Evolutionary conservation across 2,797 vertebrate species (phyloP), one percentile per base, ranked within the genome.

Genomic region (Odontamblyopus rebecca): DNA sequence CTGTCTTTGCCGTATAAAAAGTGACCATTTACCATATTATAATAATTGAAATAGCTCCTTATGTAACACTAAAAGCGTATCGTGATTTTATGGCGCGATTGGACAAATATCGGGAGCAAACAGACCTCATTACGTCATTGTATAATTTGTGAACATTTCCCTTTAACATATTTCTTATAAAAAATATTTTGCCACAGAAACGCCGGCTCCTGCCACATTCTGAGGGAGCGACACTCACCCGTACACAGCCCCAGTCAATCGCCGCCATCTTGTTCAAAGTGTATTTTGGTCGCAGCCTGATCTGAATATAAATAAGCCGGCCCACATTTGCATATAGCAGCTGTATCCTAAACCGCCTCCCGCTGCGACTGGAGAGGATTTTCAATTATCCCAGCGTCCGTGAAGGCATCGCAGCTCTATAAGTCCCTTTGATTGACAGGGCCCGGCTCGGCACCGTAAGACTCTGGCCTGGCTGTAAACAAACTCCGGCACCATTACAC

Each of bases 381-480:
- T 80, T 81, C 77, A 84, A 73, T 84, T 81, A 82, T 81, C 77
- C 79, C 59, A 67, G 65, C 29, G 72, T 68, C 69, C 65, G 74
- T 71, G 74, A 68, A 82, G 75, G 50, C 67, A 64, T 53, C 32
- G 44, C 30, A 7, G 18, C 53, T 69, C 73, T 70, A 68, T 76
- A 85, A 82, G 67, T 80, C 80, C 68, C 30, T 26, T 27, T 80
- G 77, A 85, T 61, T 80, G 83, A 78, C 83, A 80, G 73, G 30
- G 65, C 77, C 72, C 78, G 77, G 79, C 77, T 68, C 44, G 6
- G 38, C 30, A 65, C 53, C 70, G 67, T 67, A 67, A 18, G 27
- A 60, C 13, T 59, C 23, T 16, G 23, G 23, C 13, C 26, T 26
- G 4, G 29, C 30, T 35, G 29, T 35, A 32, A 61, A 61, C 30